phyloP scores from a whole-genome alignment of 2,888 invertebrate genomes.

The Tigriopus californicus region DNA sequence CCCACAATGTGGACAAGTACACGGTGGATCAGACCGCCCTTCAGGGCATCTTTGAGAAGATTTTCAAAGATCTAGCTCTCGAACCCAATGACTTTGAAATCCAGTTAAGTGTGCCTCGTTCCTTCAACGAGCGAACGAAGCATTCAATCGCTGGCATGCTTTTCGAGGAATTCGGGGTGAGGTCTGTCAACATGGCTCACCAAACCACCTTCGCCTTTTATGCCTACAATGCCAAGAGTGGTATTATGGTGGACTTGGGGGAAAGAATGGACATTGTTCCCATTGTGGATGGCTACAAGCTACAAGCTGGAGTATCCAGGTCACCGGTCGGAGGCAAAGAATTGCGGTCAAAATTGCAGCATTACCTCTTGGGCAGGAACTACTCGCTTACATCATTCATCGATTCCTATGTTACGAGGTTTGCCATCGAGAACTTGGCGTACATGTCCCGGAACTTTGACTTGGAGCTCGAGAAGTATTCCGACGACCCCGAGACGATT shows the following conservation, averaged over 20 bases:
- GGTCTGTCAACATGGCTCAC: constrained; percentile 32
- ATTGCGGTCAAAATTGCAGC: constrained; percentile 30
- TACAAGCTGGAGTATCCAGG: constrained; percentile 33
- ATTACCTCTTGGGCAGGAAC: constrained; percentile 27
- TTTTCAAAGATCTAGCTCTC: constrained; percentile 32
- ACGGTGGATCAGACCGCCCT: constrained; percentile 30
- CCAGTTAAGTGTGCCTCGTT: constrained; percentile 31
- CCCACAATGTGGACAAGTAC: constrained; percentile 29
- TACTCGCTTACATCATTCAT: constrained; percentile 24
- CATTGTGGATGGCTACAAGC: constrained; percentile 34
- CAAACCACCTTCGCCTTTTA: constrained; percentile 37
- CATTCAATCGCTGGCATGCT: constrained; percentile 24
- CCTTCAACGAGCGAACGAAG: constrained; percentile 29
- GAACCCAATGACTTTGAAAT: constrained; percentile 30
- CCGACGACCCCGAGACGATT: constrained; percentile 25
- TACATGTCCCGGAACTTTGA: constrained; percentile 31
- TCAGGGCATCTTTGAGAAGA: constrained; percentile 31
- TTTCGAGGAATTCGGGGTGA: constrained; percentile 28
- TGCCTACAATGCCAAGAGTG: constrained; percentile 37
- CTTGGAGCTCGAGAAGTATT: constrained; percentile 27
- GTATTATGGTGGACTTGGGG: constrained; percentile 39
- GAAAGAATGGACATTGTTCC: constrained; percentile 37
- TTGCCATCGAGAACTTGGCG: constrained; percentile 28
- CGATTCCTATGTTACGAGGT: constrained; percentile 32
- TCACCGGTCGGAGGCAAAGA: constrained; percentile 35